These are phyloP conservation scores for Lumbricus terrestris DNA, from an alignment of 2,888 invertebrate species.

Conservation along the genomic window DNA sequence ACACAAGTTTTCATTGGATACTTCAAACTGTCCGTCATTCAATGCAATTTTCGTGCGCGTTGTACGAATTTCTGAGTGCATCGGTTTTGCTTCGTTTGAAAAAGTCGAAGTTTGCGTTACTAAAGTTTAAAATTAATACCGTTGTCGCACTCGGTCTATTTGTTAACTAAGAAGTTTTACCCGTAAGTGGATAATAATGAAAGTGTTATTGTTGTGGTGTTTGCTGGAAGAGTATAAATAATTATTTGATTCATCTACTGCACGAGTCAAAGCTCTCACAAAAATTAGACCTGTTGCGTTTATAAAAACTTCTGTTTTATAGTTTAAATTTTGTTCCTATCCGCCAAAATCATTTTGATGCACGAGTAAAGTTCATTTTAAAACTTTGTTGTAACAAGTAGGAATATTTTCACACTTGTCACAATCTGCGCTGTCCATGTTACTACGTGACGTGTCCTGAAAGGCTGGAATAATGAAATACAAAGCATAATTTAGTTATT, in stretches of 20 bases:
- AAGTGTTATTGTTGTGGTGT: not conserved
- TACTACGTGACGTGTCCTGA: too few relatives aligned
- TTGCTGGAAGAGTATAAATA: not conserved
- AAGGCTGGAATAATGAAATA: too few relatives aligned
- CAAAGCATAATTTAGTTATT: too few relatives aligned
- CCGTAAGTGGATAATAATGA: not conserved
- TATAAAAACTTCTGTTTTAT: too few relatives aligned
- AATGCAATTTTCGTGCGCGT: not conserved
- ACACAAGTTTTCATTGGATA: not conserved
- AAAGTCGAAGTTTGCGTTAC: not conserved
- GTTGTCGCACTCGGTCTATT: not conserved
- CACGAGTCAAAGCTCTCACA: not conserved
- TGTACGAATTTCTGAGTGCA: not conserved
- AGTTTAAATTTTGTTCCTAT: too few relatives aligned
- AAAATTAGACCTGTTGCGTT: too few relatives aligned
- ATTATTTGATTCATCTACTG: not conserved
- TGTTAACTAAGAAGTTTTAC: not conserved
- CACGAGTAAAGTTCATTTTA: not conserved
- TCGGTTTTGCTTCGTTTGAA: not conserved
- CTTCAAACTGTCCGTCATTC: not conserved
- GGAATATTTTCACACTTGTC: too few relatives aligned
- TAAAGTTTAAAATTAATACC: not conserved
- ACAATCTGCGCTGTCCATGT: too few relatives aligned
- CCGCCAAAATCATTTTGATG: too few relatives aligned
- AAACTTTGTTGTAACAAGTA: too few relatives aligned